Percentiles rank a stretch among this genome's conserved stretches.
These are phyloP conservation scores for Neuroterus valhalla DNA, from an alignment of 1,140 invertebrate species.

Conservation along the genomic window DNA sequence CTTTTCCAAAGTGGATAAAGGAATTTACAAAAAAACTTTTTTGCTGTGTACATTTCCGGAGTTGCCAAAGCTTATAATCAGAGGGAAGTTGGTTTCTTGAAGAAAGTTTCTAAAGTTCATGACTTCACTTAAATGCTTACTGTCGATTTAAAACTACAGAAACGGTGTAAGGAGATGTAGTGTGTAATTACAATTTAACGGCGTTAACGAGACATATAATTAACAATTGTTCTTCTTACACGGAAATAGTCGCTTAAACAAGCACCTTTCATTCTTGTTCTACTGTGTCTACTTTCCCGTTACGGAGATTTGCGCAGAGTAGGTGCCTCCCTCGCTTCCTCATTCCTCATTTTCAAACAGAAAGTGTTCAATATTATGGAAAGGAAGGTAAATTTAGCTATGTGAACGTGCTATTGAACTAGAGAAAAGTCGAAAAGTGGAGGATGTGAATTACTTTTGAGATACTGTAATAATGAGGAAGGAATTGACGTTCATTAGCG, in stretches of 20 bases:
- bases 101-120: conserved; percentile 15
- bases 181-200: conserved; percentile 51
- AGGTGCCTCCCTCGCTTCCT: conserved; percentile 49
- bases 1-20: too few relatives aligned
- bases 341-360: conserved; percentile 33
- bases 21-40: background rate
- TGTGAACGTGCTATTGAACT: background rate
- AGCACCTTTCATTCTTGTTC: conserved; percentile 49
- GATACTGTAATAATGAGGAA: conserved; percentile 18
- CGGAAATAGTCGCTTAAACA: conserved; percentile 49
- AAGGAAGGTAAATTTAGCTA: background rate
- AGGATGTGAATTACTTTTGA: conserved; percentile 21
- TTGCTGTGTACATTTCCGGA: background rate
- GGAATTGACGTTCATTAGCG: conserved; percentile 21
- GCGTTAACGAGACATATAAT: conserved; percentile 55
- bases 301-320: conserved; percentile 52
- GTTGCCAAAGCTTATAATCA: background rate
- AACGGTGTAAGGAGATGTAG: conserved; percentile 38
- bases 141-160: background rate
- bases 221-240: conserved; percentile 50
- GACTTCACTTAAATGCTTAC: conserved; percentile 16
- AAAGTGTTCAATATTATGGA: background rate
- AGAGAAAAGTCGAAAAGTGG: background rate
- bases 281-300: conserved; percentile 43
- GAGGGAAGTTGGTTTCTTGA: background rate